These are phyloP conservation scores for Tetranychus cinnabarinus DNA, from an alignment of 1,140 invertebrate species.

Conservation along the genomic window DNA sequence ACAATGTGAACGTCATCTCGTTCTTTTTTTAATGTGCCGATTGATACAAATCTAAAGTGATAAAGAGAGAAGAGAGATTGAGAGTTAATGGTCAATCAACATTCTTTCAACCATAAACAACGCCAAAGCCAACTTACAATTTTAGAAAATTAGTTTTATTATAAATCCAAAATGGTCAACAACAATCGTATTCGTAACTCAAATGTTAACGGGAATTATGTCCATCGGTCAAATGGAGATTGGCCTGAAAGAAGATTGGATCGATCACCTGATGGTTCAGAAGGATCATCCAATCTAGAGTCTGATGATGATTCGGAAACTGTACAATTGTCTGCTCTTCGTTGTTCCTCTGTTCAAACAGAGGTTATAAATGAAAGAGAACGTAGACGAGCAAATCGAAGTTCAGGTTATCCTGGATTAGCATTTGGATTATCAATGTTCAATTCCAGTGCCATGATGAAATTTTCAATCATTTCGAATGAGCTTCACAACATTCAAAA, in stretches of 20 bases:
- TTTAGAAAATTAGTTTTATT: too few species aligned
- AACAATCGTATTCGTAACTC: too few species aligned
- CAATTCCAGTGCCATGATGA: constrained; percentile 90
- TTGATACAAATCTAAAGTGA: neutral
- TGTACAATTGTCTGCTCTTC: constrained; percentile 25
- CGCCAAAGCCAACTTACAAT: neutral
- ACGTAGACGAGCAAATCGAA: constrained; percentile 33
- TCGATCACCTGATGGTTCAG: neutral
- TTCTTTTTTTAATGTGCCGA: too few species aligned
- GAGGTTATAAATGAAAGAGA: constrained; percentile 55
- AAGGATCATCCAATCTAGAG: neutral
- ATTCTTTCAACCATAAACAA: neutral
- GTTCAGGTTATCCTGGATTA: constrained; percentile 69
- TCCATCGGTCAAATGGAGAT: too few species aligned
- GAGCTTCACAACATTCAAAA: constrained; percentile 92
- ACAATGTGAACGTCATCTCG: too few species aligned
- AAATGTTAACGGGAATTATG: too few species aligned
- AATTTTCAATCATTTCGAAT: constrained; percentile 84
- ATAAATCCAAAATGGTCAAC: too few species aligned
- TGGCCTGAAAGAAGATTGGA: neutral
- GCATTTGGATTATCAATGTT: constrained; percentile 74
- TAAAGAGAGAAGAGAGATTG: neutral
- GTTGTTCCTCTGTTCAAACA: constrained; percentile 61
- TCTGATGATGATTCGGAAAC: neutral
- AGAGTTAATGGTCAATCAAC: too few species aligned